Conservation (phyloP, 2,797 vertebrate species). For the Pseudotriccus pelzelni region DNA sequence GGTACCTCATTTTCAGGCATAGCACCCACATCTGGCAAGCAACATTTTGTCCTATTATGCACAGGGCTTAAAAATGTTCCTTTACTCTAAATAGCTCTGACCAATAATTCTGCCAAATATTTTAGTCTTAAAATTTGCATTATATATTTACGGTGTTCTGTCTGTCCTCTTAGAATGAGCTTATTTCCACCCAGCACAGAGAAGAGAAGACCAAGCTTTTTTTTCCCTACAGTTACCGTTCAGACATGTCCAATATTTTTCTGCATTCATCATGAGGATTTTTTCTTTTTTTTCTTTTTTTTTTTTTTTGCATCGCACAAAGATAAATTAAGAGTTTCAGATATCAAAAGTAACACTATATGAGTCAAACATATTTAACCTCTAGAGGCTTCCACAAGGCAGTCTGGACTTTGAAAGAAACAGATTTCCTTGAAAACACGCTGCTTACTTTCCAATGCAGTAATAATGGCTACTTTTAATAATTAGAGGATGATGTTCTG, state of each 20-base stretch:
- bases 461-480: conserved; percentile 1
- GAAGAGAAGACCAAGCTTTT: neutral
- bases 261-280: neutral
- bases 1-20: neutral
- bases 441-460: neutral
- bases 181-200: neutral
- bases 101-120: neutral
- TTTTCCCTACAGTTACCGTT: neutral
- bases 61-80: neutral
- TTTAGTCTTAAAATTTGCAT: neutral
- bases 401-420: neutral
- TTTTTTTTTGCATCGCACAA: neutral
- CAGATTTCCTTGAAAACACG: neutral
- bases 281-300: neutral
- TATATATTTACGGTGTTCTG: neutral
- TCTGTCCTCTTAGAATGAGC: neutral
- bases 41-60: neutral
- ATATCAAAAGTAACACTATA: neutral
- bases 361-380: neutral
- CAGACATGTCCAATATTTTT: neutral
- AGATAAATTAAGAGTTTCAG: neutral
- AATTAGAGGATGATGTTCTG: neutral
- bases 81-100: neutral
- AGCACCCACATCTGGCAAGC: neutral
- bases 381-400: neutral